A percentile compares a stretch with the other conserved stretches of the same genome.
Evolutionary conservation across 2,888 invertebrate species (phyloP).

Genomic region (Dione vanillae): DNA sequence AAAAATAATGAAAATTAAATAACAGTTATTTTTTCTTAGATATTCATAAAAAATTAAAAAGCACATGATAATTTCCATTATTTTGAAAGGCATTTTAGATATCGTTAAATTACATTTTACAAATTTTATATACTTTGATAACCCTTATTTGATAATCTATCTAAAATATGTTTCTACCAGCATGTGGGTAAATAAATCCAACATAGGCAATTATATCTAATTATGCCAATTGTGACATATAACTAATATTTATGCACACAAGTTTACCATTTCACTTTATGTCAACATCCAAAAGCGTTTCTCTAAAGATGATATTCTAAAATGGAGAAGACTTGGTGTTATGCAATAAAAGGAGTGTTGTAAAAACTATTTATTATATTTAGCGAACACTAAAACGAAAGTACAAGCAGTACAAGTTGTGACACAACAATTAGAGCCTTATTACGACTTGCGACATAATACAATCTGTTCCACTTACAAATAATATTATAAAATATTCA

Average conservation of each 20-base stretch:
- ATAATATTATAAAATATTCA: neutral
- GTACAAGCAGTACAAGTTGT: conserved; percentile 55
- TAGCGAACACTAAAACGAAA: conserved; percentile 58
- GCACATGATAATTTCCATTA: too few relatives aligned
- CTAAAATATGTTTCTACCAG: too few relatives aligned
- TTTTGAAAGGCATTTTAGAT: too few relatives aligned
- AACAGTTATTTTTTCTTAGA: too few relatives aligned
- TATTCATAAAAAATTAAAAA: too few relatives aligned
- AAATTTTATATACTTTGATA: too few relatives aligned
- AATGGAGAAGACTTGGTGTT: neutral
- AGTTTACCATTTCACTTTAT: conserved; percentile 8
- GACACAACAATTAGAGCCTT: conserved; percentile 61
- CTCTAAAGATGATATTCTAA: neutral
- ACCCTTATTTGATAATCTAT: too few relatives aligned
- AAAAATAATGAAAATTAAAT: neutral
- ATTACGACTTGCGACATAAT: conserved; percentile 26
- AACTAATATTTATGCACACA: neutral
- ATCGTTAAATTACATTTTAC: too few relatives aligned
- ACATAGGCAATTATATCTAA: too few relatives aligned
- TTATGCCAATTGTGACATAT: too few relatives aligned
- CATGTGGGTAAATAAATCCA: too few relatives aligned
- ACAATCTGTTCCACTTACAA: conserved; percentile 4
- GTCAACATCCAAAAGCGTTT: neutral
- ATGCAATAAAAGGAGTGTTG: conserved; percentile 40
- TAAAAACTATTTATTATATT: conserved; percentile 41